Percentiles rank a stretch among this genome's conserved stretches.
Conservation (phyloP, 2,888 invertebrate genomes). For the Drosophila pseudotalamancana region DNA sequence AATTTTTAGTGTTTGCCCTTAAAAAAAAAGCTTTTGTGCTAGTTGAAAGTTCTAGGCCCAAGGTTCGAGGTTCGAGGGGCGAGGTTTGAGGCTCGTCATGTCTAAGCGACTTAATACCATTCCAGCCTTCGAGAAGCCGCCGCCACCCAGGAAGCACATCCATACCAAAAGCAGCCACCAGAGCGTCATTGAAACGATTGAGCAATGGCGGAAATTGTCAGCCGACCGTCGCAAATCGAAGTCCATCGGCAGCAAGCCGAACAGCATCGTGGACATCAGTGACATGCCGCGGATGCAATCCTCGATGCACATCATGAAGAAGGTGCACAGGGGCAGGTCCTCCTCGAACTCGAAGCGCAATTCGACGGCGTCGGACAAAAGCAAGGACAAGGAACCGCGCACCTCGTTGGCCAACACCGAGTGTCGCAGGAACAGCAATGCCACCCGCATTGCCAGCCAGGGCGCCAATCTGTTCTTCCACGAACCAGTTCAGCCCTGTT, state of each 20-base stretch:
- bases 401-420: too few species aligned
- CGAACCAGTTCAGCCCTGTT: not conserved
- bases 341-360: too few species aligned
- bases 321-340: too few species aligned
- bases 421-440: not conserved
- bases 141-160: not conserved
- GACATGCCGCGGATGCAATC: too few species aligned
- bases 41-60: too few species aligned
- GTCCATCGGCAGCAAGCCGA: not conserved
- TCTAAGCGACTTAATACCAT: not conserved
- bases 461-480: not conserved
- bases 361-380: too few species aligned
- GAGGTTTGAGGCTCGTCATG: too few species aligned
- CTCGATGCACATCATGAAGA: too few species aligned
- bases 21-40: too few species aligned
- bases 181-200: slow-evolving; percentile 1
- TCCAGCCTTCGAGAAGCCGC: not conserved
- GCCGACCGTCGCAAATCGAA: not conserved
- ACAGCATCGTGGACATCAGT: not conserved
- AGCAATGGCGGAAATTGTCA: not conserved
- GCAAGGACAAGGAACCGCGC: too few species aligned
- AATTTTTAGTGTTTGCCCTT: too few species aligned
- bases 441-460: not conserved
- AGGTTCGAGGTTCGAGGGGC: too few species aligned
- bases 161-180: slow-evolving; percentile 12